A percentile compares a stretch with the other conserved stretches of the same genome.
phyloP scores from a whole-genome alignment of 2,113 vertebrate genomes.

The Mobula birostris region DNA sequence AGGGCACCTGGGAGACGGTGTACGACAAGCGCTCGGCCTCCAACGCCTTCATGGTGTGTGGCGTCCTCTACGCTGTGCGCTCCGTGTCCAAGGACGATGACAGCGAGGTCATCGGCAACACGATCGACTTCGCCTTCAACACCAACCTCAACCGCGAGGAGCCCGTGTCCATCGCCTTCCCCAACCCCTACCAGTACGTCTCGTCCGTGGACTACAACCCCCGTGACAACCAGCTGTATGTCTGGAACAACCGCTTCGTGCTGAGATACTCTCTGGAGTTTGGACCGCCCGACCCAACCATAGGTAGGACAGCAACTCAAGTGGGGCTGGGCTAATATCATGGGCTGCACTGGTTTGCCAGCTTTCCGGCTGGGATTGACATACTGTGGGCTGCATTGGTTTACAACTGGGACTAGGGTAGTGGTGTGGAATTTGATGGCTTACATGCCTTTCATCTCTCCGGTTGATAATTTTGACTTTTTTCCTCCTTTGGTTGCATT shows the following conservation, averaged over 20 bases:
- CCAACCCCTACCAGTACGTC: slow-evolving; percentile 89
- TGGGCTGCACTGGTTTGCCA: no score
- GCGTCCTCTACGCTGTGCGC: slow-evolving; percentile 83
- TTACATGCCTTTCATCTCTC: no score
- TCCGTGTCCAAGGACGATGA: slow-evolving; percentile 88
- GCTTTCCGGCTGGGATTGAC: no score
- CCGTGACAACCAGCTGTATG: slow-evolving; percentile 87
- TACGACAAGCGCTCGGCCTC: slow-evolving; percentile 89
- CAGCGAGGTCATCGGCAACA: slow-evolving; percentile 78
- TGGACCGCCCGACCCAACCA: slow-evolving; percentile 73
- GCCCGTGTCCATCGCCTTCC: slow-evolving; percentile 71
- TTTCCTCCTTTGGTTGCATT: no score
- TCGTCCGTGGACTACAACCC: slow-evolving; percentile 93
- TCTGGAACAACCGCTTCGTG: slow-evolving; percentile 93
- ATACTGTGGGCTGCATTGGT: no score
- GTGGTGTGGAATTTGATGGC: no score
- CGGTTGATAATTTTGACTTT: no score
- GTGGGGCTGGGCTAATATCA: no score
- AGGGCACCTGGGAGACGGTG: slow-evolving; percentile 86
- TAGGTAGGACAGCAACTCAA: slow-evolving; percentile 52
- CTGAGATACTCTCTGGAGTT: slow-evolving; percentile 83
- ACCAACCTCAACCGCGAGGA: slow-evolving; percentile 76
- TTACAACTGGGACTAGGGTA: no score
- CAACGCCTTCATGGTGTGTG: slow-evolving; percentile 94
- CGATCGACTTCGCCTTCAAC: slow-evolving; percentile 83